Evolutionary conservation across 1,140 invertebrate genomes (phyloP).

Genomic region (Calliopsis andreniformis): DNA sequence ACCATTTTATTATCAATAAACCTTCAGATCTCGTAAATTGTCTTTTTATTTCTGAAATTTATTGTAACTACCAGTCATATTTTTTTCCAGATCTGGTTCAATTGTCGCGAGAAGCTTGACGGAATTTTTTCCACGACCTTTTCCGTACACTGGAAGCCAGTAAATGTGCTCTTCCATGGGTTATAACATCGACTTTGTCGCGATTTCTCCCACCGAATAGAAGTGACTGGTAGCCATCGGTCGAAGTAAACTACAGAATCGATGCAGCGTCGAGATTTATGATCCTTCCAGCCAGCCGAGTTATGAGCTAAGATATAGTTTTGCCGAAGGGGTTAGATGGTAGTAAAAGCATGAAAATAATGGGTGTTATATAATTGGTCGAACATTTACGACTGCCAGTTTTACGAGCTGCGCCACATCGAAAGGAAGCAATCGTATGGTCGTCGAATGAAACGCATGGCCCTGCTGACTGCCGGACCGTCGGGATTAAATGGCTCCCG

Average conservation of each 20-base stretch:
- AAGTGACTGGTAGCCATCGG: neutral
- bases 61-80: too few species aligned
- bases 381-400: constrained; percentile 40
- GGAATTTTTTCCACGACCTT: neutral
- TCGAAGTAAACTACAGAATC: neutral
- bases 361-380: constrained; percentile 41
- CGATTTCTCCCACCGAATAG: neutral
- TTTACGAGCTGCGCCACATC: constrained; percentile 41
- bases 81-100: too few species aligned
- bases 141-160: neutral
- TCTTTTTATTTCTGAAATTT: too few species aligned
- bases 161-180: neutral
- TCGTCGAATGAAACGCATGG: constrained; percentile 43
- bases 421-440: constrained; percentile 39
- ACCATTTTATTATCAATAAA: too few species aligned
- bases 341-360: constrained; percentile 45
- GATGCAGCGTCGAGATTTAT: constrained; percentile 13
- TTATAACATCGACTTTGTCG: neutral
- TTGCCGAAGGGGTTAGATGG: neutral
- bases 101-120: neutral
- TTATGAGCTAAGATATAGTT: constrained; percentile 33
- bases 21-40: too few species aligned
- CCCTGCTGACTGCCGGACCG: constrained; percentile 32
- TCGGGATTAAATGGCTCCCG: constrained; percentile 54
- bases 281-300: neutral